Base-by-base conservation (phyloP, 2,888 invertebrate genomes). In the Andrena minutula region DNA sequence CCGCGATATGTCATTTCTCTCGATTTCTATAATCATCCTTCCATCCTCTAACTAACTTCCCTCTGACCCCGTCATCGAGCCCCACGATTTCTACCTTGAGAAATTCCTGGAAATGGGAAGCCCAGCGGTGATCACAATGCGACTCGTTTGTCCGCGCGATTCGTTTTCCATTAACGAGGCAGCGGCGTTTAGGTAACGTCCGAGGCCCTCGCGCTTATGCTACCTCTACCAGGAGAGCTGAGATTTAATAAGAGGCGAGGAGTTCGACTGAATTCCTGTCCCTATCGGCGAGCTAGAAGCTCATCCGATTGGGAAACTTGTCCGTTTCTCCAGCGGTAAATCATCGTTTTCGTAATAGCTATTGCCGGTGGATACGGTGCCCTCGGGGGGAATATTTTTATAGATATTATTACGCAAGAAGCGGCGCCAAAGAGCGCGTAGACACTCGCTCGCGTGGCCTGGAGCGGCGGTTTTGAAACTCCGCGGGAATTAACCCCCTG, bases 301-400 rank as follows among this genome's bases (percentile, higher is more conserved):
- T 30, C 58, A 47, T 63, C 68, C 49, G 79, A 79, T 80, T 79
- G 80, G 49, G 80, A 72, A 80, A 80, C 68, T 41, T 68, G 61
- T 80, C 79, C 79, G 71, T 79, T 79, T 49, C 73, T 60, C 56
- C 30, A 61, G 80, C 56, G 63, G 80, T 80, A 80, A 79, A 80
- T 80, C 80, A 80, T 32, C 63, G 56, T 80, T 80, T 80, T 80
- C 80, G 73, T 79, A 80, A 79, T 23, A 10, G 7, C 30, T 35
- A 35, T 35, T 10, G 35, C 32, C 64, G n/a, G 8, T n/a, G 12
- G 30, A 51, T 77, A 60, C 47, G 28, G 56, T 26, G 26, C 41
- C 75, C 7, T 6, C 10, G 6, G 28, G 23, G 32, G 49, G 68
- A 72, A 80, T 68, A 78, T 79, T 69, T 64, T 32, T 58, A 49